Percentiles rank a stretch among this genome's conserved stretches.
Conservation (phyloP, 2,888 invertebrate genomes). For the Sarcophaga carnaria region DNA sequence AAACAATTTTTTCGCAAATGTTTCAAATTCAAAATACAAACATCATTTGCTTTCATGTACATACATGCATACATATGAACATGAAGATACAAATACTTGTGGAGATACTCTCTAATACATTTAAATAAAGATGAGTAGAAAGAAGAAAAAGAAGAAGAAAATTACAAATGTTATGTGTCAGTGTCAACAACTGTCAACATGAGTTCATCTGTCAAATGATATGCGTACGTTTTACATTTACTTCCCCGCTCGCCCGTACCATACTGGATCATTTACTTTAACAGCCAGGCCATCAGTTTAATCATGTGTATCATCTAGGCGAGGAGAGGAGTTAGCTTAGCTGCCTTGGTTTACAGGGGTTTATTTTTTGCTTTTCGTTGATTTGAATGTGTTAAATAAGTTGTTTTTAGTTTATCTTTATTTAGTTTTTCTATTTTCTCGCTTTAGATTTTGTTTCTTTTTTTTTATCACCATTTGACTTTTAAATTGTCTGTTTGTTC, state of each 20-base stretch:
- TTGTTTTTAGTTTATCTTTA: conserved; percentile 70
- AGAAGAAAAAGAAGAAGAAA: background rate
- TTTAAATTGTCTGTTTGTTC: conserved; percentile 67
- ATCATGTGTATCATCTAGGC: conserved; percentile 43
- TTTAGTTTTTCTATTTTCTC: conserved; percentile 12
- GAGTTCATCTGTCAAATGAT: conserved; percentile 81
- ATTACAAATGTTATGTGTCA: conserved; percentile 74
- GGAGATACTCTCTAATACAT: conserved; percentile 8
- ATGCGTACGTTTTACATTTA: conserved; percentile 64
- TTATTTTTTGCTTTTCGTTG: background rate
- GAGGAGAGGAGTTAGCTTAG: background rate
- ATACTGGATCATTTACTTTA: conserved; percentile 49
- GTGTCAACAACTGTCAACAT: conserved; percentile 74
- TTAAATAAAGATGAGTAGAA: background rate
- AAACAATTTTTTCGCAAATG: conserved; percentile 79
- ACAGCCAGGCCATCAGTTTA: conserved; percentile 49
- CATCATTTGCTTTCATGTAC: conserved; percentile 8
- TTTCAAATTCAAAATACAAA: conserved; percentile 60
- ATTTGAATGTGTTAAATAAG: conserved; percentile 68
- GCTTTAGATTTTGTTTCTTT: conserved; percentile 33
- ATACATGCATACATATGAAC: background rate
- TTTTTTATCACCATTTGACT: conserved; percentile 68
- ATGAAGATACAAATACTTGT: background rate
- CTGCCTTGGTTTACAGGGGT: background rate
- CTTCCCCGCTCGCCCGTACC: conserved; percentile 10